phyloP scores from a whole-genome alignment of 2,797 vertebrate genomes.

The Xiphophorus birchmanni region DNA sequence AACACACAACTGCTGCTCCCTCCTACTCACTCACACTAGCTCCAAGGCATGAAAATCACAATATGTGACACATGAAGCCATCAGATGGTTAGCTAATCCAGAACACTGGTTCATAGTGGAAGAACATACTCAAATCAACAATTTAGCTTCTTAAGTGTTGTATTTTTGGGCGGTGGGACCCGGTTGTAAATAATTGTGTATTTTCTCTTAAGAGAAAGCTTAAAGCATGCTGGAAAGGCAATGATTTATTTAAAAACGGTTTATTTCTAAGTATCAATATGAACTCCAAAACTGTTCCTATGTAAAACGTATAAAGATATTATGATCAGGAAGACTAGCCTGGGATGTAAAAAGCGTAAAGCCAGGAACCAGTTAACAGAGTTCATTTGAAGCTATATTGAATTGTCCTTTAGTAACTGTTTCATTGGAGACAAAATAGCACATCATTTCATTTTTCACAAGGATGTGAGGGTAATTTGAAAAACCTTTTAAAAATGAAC shows the following conservation, averaged over 20 bases:
- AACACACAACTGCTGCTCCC: conserved; percentile 4
- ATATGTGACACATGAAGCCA: conserved; percentile 5
- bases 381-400: not conserved
- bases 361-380: not conserved
- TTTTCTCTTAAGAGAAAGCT: not conserved
- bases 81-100: not conserved
- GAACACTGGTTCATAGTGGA: not conserved
- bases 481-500: not conserved
- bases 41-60: not conserved
- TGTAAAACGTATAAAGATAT: not conserved
- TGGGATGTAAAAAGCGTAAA: not conserved
- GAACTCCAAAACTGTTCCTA: not conserved
- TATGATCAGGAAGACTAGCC: not conserved
- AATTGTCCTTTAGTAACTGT: not conserved
- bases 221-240: not conserved
- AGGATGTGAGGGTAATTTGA: not conserved
- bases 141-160: not conserved
- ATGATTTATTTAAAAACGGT: not conserved
- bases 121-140: not conserved
- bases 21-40: not conserved
- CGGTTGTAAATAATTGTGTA: not conserved
- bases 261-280: not conserved
- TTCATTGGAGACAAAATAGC: not conserved
- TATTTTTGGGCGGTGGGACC: not conserved
- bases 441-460: not conserved